Evolutionary conservation across 1,140 invertebrate species (phyloP).

Genomic region (Olivierus martensii): DNA sequence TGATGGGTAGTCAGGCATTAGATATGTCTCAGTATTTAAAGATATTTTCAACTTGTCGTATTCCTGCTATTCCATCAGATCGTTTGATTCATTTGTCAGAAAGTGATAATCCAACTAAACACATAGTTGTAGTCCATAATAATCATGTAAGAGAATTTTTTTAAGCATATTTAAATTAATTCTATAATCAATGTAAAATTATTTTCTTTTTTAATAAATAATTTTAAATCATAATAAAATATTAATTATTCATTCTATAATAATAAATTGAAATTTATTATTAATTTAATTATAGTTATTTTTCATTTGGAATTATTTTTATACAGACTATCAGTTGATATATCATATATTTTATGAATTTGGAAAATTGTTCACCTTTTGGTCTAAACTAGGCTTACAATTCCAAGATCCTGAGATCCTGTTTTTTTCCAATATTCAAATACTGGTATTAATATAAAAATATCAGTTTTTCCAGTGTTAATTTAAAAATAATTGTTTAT

Average conservation of each 20-base stretch:
- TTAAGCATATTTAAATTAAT: too few species aligned
- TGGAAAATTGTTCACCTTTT: too few species aligned
- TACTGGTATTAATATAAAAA: too few species aligned
- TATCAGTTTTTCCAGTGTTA: too few species aligned
- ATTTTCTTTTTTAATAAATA: neutral
- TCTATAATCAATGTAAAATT: too few species aligned
- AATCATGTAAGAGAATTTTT: slow-evolving; percentile 51
- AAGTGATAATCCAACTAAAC: slow-evolving; percentile 42
- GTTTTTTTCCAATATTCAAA: too few species aligned
- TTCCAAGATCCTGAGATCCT: too few species aligned
- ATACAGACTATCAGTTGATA: neutral
- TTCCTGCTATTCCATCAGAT: slow-evolving; percentile 51
- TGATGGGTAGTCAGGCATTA: slow-evolving; percentile 57
- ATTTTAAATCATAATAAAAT: neutral
- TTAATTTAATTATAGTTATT: neutral
- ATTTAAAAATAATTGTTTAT: too few species aligned
- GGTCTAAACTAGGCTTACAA: too few species aligned
- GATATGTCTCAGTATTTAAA: slow-evolving; percentile 83
- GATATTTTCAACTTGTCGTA: slow-evolving; percentile 70
- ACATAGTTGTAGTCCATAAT: slow-evolving; percentile 64
- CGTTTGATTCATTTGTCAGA: slow-evolving; percentile 38
- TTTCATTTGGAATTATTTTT: neutral
- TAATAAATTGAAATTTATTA: neutral
- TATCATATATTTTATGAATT: too few species aligned
- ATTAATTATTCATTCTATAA: neutral